phyloP scores from a whole-genome alignment of 2,113 vertebrate species.

The Semnopithecus entellus region DNA sequence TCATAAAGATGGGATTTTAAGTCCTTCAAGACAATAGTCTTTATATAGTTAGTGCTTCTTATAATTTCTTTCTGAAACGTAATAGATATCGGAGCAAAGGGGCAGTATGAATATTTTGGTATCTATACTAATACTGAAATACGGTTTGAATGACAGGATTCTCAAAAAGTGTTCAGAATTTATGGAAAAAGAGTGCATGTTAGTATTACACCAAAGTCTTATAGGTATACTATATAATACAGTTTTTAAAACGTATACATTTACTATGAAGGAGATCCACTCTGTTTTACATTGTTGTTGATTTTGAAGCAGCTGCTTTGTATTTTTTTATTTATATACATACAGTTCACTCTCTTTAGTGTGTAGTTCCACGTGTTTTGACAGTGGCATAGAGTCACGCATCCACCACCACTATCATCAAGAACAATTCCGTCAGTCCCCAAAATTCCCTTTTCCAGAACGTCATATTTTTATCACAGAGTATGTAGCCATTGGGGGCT shows the following conservation, averaged over 20 bases:
- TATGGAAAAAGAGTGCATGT: background rate
- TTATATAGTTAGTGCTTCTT: background rate
- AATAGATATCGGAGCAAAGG: background rate
- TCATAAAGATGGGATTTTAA: background rate
- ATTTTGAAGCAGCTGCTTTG: background rate
- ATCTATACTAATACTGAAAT: background rate
- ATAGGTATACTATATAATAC: background rate
- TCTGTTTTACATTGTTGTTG: background rate
- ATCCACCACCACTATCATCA: background rate
- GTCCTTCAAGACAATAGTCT: background rate
- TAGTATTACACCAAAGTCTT: background rate
- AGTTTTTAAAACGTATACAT: background rate
- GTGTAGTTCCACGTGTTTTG: background rate
- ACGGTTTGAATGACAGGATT: background rate
- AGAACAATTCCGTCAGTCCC: background rate
- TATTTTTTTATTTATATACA: background rate
- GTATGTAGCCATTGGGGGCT: background rate
- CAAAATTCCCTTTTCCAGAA: background rate
- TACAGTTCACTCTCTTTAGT: background rate
- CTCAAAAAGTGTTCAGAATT: background rate
- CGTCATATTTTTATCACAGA: background rate
- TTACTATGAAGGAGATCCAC: background rate
- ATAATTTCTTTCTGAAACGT: background rate
- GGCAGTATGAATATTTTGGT: background rate
- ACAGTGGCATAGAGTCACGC: background rate